phyloP scores from a whole-genome alignment of 2,113 vertebrate genomes.

The Entelurus aequoreus region DNA sequence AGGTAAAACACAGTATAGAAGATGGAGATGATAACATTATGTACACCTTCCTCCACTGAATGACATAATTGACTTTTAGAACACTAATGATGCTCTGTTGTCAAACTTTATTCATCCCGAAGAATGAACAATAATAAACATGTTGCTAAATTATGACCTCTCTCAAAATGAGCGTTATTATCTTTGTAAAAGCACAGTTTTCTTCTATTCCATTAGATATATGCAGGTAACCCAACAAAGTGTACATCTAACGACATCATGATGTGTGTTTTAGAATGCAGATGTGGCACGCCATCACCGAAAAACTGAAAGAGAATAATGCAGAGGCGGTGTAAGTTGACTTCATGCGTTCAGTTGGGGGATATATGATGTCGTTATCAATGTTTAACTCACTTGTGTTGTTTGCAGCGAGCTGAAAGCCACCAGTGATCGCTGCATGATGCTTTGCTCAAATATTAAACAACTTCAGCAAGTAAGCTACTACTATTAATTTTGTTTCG shows the following conservation, averaged over 20 bases:
- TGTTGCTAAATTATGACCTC: too few species aligned
- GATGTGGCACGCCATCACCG: slow-evolving; percentile 64
- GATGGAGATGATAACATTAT: too few species aligned
- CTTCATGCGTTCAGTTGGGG: neutral
- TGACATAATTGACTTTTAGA: too few species aligned
- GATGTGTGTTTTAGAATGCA: slow-evolving; percentile 66
- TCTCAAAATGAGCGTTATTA: too few species aligned
- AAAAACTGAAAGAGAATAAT: slow-evolving; percentile 61
- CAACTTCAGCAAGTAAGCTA: slow-evolving; percentile 55
- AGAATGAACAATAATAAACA: too few species aligned
- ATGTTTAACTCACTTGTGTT: neutral
- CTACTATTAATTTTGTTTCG: neutral
- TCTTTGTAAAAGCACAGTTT: too few species aligned
- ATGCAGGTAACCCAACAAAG: too few species aligned
- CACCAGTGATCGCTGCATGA: slow-evolving; percentile 51
- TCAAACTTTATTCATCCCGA: too few species aligned
- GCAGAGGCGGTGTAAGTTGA: slow-evolving; percentile 58
- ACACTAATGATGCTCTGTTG: too few species aligned
- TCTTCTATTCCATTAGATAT: too few species aligned
- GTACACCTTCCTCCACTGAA: too few species aligned
- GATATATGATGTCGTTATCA: neutral
- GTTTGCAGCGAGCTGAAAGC: slow-evolving; percentile 55
- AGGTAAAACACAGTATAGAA: slow-evolving; percentile 16
- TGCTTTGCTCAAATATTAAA: slow-evolving; percentile 56
- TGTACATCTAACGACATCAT: too few species aligned